Percentiles rank a stretch among this genome's conserved stretches.
Evolutionary conservation across 2,113 vertebrate species (phyloP).

Genomic region (Climacteris rufus): DNA sequence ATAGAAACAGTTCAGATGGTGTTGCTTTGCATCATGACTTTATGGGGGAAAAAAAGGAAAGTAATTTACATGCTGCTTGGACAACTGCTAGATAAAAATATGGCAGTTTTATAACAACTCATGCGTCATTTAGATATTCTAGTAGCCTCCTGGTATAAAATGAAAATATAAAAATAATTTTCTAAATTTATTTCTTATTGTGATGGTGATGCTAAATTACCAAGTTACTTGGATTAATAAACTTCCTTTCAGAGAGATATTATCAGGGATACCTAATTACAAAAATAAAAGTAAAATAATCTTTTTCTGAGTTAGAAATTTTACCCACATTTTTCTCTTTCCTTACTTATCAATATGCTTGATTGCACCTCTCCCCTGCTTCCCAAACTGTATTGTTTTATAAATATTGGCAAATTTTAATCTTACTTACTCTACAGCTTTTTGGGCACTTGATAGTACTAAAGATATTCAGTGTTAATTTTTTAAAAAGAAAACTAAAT

Average conservation of each 20-base stretch:
- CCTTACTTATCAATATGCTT: background rate
- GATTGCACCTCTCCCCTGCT: background rate
- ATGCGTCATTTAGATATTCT: slow-evolving; percentile 17
- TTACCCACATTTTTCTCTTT: background rate
- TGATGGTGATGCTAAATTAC: background rate
- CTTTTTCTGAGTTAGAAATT: background rate
- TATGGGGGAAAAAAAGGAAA: background rate
- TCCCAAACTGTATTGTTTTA: background rate
- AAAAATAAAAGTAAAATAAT: background rate
- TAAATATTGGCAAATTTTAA: background rate
- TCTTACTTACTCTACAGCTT: background rate
- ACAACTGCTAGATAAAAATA: slow-evolving; percentile 51
- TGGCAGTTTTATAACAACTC: slow-evolving; percentile 31
- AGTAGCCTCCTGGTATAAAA: slow-evolving; percentile 8
- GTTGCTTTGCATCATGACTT: background rate
- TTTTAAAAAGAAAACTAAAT: background rate
- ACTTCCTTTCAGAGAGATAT: background rate
- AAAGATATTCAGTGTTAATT: background rate
- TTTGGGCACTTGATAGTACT: background rate
- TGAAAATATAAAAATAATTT: slow-evolving; percentile 7
- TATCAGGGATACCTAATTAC: background rate
- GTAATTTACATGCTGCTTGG: slow-evolving; percentile 6
- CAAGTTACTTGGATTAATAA: background rate
- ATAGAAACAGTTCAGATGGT: slow-evolving; percentile 15
- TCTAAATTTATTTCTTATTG: slow-evolving; percentile 7